Evolutionary conservation across 2,888 invertebrate genomes (phyloP), one percentile per base, ranked within the genome.

Genomic region (Aleiodes testaceus): DNA sequence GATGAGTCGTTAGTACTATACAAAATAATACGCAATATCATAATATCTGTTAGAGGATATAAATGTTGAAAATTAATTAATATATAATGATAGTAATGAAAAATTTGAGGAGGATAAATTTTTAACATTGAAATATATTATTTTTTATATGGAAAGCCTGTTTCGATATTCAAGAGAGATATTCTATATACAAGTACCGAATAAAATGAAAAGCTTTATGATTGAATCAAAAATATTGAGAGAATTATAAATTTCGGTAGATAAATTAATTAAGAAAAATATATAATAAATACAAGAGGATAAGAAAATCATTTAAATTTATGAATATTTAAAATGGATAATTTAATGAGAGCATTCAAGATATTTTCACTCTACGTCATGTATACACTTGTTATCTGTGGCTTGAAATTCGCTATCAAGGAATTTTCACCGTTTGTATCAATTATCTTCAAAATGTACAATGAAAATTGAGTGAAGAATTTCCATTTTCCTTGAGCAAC

Each of bases 131-230:
- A 66, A 36, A 73, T 66, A 72, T 61, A 67, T 70, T 76, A 78
- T 78, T 78, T 78, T 26, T 78, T 76, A 75, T 78, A 78, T 76
- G 72, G 74, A 78, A 52, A 72, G 72, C 73, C 74, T 71, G 72
- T 76, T 76, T 78, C 76, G 73, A 76, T 75, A 73, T 76, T 77
- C 74, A 75, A 76, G 45, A 75, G 26, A 66, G 75, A 70, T 75
- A 72, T 73, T 77, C 74, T 76, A 75, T 78, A 72, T 76, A 77
- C 71, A 71, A 72, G 20, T 44, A 55, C 65, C 16, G 11, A 67
- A 47, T 26, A n/a, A 36, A 26, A 42, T 30, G 5, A 36, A 26
- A 53, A 45, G 66, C 63, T 68, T 42, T 64, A 55, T 44, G 14
- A 20, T 44, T 22, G 30, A 49, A 14, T 30, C 22, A 63, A 49